These are phyloP conservation scores for Heterotilapia buettikoferi DNA, from an alignment of 2,113 vertebrate species.

Conservation along the genomic window DNA sequence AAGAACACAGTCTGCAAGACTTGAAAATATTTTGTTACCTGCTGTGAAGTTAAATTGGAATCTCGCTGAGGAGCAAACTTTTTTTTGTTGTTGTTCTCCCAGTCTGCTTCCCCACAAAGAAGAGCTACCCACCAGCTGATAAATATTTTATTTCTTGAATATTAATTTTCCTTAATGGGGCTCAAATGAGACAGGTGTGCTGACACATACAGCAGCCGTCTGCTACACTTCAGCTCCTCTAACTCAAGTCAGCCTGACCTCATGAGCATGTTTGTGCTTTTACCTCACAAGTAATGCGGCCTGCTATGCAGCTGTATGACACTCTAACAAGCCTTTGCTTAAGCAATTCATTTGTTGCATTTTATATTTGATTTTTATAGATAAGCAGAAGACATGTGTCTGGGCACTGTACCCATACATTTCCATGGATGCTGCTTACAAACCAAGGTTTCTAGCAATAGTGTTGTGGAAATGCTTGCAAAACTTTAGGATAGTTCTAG, in stretches of 20 bases:
- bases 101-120: not conserved
- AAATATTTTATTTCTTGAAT: not conserved
- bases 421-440: not conserved
- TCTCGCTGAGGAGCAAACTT: not conserved
- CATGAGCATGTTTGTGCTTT: not conserved
- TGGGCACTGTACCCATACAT: not conserved
- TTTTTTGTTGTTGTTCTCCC: not conserved
- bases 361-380: not conserved
- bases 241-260: not conserved
- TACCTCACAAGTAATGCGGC: fast-evolving
- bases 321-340: not conserved
- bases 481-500: not conserved
- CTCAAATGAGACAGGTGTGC: not conserved
- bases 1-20: not conserved
- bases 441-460: not conserved
- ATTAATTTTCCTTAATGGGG: not conserved
- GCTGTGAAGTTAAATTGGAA: not conserved
- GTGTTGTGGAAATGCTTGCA: not conserved
- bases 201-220: not conserved
- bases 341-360: not conserved
- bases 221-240: not conserved
- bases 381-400: not conserved
- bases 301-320: not conserved
- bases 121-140: not conserved
- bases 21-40: not conserved